Base-by-base conservation (phyloP, 2,113 vertebrate species). In the Galemys pyrenaicus region DNA sequence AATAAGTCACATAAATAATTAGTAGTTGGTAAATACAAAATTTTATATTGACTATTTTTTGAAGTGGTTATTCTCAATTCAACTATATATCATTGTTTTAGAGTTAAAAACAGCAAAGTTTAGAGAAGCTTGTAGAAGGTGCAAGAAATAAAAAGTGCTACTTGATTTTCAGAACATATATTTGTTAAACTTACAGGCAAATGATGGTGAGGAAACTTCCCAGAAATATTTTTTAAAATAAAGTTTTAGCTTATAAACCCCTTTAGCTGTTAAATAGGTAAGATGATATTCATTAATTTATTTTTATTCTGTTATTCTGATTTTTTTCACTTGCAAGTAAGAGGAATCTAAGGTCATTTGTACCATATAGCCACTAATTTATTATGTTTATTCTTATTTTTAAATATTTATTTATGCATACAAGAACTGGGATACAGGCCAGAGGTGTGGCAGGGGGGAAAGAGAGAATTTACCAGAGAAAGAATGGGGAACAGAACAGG, bases 251-350 rank as follows among this genome's bases (percentile, higher is more conserved):
- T 74, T 84, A 10, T 79, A 49, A 8, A 13, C 39, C 9, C 12
- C 20, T 79, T 60, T 73, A 37, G 22, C 28, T 79, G 5, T 89
- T 65, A 75, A 85, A 39, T 82, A 56, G 75, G 6, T 68, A 88
- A 74, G 46, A 28, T 60, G 37, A 68, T 60, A 41, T 88, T 56
- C 37, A 60, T 74, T 37, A 62, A 17, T 91, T 80, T 81, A 39
- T 20, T 68, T 80, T 84, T 26, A 22, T 67, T 88, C 30, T 73
- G 15, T 17, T 73, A 68, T 32, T n/a, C n/a, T n/a, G n/a, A n/a
- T n/a, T n/a, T 54, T 74, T 89, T 96, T 92, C 51, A 46, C 24
- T 19, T 88, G 44, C 12, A 85, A 35, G 62, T 60, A 79, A 71
- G 67, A 68, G 10, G 26, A 81, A n/a, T 67, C 11, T 17, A 79